Base-by-base conservation (phyloP, 2,888 invertebrate genomes). In the Hemithea aestivaria region DNA sequence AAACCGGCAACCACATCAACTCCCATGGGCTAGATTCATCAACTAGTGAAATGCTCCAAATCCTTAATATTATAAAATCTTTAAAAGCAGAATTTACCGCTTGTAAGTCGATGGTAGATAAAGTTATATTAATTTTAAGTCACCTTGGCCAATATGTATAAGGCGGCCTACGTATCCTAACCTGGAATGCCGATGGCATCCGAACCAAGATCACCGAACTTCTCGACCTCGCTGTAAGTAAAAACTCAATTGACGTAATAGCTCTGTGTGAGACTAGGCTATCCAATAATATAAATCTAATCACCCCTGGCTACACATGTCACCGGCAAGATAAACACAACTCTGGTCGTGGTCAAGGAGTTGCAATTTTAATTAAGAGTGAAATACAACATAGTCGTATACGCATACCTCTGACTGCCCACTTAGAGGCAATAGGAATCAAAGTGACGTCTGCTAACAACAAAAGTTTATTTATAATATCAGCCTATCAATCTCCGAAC, bases 101-200 rank as follows among this genome's bases (percentile, higher is more conserved):
- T 6, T 27, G 27, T n/a, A 16, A 27, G 4, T 9, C 27, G 2
- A 40, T 47, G 30, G 26, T 39, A 26, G 37, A 40, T 10, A 45
- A 45, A 30, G 38, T 45, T 2, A 40, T 45, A 10, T 23, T 45
- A 9, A 33, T n/a, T n/a, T n/a, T n/a, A n/a, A n/a, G n/a, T n/a
- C n/a, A n/a, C n/a, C n/a, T n/a, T n/a, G n/a, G n/a, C 41, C 38
- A 43, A 8, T 38, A 32, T 35, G 43, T 43, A 11, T 43, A 38
- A 35, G 16, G 6, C 9, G 9, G 4, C 7, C 8, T 43, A 7
- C 24, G 27, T 10, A 10, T 42, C 6, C 7, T 42, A 4, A 33
- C 10, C 2, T 42, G 42, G 42, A 42, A 37, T 26, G 37, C 34
- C 8, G 37, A 42, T 22, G 43, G 43, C 35, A 33, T 35, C 29